Evolutionary conservation across 2,113 vertebrate genomes (phyloP).

Genomic region (Natator depressus): DNA sequence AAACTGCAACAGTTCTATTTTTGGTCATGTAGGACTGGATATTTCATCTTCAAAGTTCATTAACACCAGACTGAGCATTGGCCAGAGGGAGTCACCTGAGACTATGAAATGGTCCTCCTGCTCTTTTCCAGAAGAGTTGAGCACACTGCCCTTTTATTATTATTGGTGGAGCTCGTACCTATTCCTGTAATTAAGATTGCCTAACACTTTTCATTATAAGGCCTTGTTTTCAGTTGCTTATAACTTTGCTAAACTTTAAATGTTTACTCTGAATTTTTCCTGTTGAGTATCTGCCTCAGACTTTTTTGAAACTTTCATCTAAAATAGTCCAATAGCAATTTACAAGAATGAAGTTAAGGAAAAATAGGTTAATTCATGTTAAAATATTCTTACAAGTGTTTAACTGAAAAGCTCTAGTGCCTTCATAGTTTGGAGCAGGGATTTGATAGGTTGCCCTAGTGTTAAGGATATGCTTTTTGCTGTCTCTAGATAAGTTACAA

Average conservation of each 20-base stretch:
- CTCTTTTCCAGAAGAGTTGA: neutral
- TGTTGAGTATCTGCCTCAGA: neutral
- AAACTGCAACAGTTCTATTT: neutral
- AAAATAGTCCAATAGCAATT: neutral
- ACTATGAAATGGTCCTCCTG: neutral
- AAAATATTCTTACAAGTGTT: neutral
- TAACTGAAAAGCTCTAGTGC: neutral
- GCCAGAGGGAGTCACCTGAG: neutral
- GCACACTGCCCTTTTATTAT: neutral
- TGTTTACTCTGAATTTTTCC: neutral
- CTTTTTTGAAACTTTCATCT: neutral
- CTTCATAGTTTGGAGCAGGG: neutral
- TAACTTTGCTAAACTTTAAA: neutral
- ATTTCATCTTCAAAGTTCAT: neutral
- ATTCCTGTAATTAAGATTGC: neutral
- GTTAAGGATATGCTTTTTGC: neutral
- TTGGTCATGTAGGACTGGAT: neutral
- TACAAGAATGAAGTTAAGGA: neutral
- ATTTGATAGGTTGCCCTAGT: neutral
- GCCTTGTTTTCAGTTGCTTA: neutral
- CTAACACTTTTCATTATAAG: neutral
- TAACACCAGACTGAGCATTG: neutral
- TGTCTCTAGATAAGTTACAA: neutral
- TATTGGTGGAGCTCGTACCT: neutral
- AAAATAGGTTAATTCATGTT: neutral